phyloP scores from a whole-genome alignment of 2,888 invertebrate species.

The Acanthosepion lycidas region DNA sequence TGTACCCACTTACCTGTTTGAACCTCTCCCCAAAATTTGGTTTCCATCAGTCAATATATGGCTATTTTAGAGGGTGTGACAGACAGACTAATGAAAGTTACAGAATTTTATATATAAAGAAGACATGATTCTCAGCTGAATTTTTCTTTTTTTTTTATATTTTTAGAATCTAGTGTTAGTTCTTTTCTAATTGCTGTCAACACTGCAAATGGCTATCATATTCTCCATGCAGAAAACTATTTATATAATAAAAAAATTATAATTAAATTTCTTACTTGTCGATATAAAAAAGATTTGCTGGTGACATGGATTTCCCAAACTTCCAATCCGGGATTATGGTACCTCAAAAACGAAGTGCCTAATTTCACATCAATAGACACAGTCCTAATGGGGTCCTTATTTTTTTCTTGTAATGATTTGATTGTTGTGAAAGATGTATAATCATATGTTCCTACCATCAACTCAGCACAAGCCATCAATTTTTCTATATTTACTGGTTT shows the following conservation, averaged over 20 bases:
- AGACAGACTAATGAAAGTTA: too few species aligned
- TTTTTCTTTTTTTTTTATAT: too few species aligned
- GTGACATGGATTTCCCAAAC: conserved; percentile 46
- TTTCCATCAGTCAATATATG: too few species aligned
- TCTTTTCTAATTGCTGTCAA: background rate
- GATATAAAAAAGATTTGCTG: conserved; percentile 40
- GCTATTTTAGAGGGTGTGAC: too few species aligned
- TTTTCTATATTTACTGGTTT: conserved; percentile 38
- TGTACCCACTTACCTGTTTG: too few species aligned
- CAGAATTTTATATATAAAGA: too few species aligned
- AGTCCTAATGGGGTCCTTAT: conserved; percentile 42
- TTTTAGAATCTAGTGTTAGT: background rate
- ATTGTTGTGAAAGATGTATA: conserved; percentile 50
- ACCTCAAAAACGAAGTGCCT: conserved; percentile 9
- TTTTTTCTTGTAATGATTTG: conserved; percentile 23
- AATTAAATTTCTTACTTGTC: conserved; percentile 37
- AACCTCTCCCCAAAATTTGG: too few species aligned
- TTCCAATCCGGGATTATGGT: background rate
- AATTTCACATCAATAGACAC: conserved; percentile 39
- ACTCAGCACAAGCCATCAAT: conserved; percentile 45
- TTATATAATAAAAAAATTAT: background rate
- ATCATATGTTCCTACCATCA: conserved; percentile 49
- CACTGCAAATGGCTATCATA: background rate
- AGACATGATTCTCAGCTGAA: too few species aligned
- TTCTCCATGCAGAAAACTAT: background rate